These are phyloP conservation scores for Formica exsecta DNA, from an alignment of 1,140 invertebrate species.

Conservation along the genomic window DNA sequence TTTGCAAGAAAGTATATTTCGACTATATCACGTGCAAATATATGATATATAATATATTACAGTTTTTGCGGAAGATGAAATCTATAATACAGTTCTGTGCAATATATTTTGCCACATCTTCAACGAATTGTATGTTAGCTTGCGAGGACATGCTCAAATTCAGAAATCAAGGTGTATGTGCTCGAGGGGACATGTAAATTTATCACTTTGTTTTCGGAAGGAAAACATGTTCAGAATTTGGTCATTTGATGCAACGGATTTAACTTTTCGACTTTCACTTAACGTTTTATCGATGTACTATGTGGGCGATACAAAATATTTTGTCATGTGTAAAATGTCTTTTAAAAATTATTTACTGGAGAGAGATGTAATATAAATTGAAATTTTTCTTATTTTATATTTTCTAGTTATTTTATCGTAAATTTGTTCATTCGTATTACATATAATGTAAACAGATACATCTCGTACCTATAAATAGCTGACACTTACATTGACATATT, in stretches of 20 bases:
- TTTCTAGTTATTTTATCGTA: background rate
- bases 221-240: background rate
- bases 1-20: background rate
- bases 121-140: background rate
- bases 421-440: background rate
- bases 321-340: background rate
- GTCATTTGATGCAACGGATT: background rate
- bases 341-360: background rate
- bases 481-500: too few relatives aligned
- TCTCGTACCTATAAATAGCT: too few relatives aligned
- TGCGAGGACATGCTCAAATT: background rate
- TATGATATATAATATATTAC: background rate
- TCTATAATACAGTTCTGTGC: background rate
- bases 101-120: background rate
- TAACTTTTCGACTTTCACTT: constrained; percentile 37
- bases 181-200: background rate
- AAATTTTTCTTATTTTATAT: background rate
- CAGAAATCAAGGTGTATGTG: background rate
- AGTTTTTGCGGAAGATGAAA: background rate
- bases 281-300: background rate
- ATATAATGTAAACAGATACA: too few relatives aligned
- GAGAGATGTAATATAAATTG: background rate
- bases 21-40: background rate
- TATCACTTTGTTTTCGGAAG: constrained; percentile 7
- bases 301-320: background rate